phyloP scores from a whole-genome alignment of 2,888 invertebrate genomes.

The Hydropsyche betteni region DNA sequence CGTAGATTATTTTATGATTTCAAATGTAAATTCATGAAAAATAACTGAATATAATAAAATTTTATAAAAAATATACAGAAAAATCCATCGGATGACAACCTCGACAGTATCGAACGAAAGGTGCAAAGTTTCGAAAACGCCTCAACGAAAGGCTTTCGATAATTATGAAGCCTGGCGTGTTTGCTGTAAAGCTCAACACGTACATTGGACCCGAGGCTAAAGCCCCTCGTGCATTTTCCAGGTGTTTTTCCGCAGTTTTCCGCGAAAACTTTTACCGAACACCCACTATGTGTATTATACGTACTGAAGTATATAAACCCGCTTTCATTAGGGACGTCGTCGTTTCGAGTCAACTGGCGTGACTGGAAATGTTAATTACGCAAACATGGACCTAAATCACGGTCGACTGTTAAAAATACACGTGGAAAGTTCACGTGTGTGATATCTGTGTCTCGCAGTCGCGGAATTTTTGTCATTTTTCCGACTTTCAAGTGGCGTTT shows the following conservation, averaged over 20 bases:
- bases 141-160: conserved; percentile 6
- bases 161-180: conserved; percentile 11
- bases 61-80: no score
- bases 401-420: conserved; percentile 19
- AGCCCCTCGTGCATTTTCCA: conserved; percentile 13
- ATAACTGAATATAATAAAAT: no score
- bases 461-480: no score
- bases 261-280: conserved; percentile 11
- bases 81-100: no score
- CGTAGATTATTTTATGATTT: no score
- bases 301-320: no score
- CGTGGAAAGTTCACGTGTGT: no score
- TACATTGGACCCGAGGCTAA: background rate
- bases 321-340: conserved; percentile 40
- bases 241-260: conserved; percentile 10
- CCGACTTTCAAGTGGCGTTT: no score
- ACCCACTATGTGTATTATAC: no score
- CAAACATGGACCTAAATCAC: conserved; percentile 43
- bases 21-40: no score
- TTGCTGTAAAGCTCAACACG: background rate
- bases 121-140: background rate
- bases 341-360: conserved; percentile 46
- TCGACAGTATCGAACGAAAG: background rate
- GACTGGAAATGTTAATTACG: conserved; percentile 48
- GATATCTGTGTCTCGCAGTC: no score